Conservation (phyloP, 2,113 vertebrate species). For the Megaceryle torquata region DNA sequence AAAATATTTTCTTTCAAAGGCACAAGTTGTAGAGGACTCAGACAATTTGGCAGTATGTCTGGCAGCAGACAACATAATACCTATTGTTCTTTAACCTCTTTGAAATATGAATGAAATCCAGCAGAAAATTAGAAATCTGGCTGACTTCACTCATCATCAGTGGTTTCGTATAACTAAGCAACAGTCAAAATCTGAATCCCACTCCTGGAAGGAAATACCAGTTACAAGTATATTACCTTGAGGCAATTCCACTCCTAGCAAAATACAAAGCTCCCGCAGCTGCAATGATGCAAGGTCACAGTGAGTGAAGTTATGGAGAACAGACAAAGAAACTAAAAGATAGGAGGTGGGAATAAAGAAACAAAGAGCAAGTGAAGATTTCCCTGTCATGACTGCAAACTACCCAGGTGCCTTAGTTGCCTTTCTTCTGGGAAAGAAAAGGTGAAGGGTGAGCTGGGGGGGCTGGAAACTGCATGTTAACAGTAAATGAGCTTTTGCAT, state of each 20-base stretch:
- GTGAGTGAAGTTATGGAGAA: neutral
- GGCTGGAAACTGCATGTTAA: neutral
- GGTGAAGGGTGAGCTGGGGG: neutral
- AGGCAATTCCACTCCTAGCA: neutral
- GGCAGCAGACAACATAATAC: neutral
- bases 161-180: neutral
- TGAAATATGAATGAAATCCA: conserved; percentile 36
- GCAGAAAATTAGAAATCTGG: neutral
- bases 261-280: neutral
- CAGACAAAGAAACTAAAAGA: neutral
- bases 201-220: conserved; percentile 16
- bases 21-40: neutral
- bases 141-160: neutral
- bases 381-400: neutral
- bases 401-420: neutral
- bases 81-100: neutral
- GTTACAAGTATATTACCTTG: neutral
- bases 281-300: neutral
- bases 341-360: neutral
- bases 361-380: neutral
- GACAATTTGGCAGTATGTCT: neutral
- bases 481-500: neutral
- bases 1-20: neutral
- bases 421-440: neutral
- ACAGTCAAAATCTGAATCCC: neutral